These are phyloP conservation scores for Ormyrus labotus DNA, from an alignment of 2,888 invertebrate species.

Conservation along the genomic window DNA sequence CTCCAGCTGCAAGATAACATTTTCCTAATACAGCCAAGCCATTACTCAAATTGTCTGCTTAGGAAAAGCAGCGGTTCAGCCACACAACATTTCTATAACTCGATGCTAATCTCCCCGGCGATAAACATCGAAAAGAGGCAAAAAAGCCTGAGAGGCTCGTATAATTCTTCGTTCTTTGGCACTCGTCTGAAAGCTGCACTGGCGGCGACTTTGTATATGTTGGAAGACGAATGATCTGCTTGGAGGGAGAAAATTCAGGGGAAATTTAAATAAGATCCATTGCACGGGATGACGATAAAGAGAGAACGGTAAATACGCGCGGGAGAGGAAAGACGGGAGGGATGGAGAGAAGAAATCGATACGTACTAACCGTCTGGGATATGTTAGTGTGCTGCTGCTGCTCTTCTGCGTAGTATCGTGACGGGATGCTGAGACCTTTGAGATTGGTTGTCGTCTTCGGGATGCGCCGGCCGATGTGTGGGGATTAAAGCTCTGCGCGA, in stretches of 20 bases:
- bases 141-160: too few species aligned
- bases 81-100: too few species aligned
- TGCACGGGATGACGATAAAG: slow-evolving; percentile 1
- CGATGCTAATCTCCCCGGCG: too few species aligned
- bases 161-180: too few species aligned
- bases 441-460: not conserved
- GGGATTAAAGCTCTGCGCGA: not conserved
- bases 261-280: slow-evolving; percentile 34
- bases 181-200: not conserved
- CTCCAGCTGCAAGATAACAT: too few species aligned
- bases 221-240: slow-evolving; percentile 14
- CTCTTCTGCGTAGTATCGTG: too few species aligned
- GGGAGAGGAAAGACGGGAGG: not conserved
- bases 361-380: not conserved
- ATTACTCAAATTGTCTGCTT: too few species aligned
- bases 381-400: not conserved
- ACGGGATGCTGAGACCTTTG: not conserved
- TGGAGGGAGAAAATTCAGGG: not conserved
- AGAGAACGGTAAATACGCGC: not conserved
- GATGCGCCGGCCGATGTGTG: not conserved
- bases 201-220: too few species aligned
- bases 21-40: too few species aligned
- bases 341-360: slow-evolving; percentile 13
- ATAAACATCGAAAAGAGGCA: too few species aligned
- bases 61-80: too few species aligned